These are phyloP conservation scores for Aleiodes testaceus DNA, from an alignment of 2,888 invertebrate genomes.

Conservation along the genomic window DNA sequence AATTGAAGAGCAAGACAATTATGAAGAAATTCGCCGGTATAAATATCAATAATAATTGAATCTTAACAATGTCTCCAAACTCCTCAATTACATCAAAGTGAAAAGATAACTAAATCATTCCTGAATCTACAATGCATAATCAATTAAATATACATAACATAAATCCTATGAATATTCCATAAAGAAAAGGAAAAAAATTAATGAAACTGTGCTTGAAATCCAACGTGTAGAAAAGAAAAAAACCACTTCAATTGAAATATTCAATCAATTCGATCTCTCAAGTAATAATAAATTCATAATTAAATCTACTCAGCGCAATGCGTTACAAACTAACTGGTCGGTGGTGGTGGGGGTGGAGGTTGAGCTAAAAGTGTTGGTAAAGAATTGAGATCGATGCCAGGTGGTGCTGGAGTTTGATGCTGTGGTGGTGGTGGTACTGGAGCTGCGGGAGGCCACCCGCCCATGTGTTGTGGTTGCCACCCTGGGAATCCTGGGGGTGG, in stretches of 20 bases:
- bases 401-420: conserved; percentile 70
- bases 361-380: conserved; percentile 77
- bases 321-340: conserved; percentile 66
- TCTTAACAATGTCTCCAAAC: too few species aligned
- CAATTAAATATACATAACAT: too few species aligned
- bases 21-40: neutral
- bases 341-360: conserved; percentile 82
- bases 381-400: conserved; percentile 76
- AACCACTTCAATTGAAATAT: too few species aligned
- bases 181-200: too few species aligned
- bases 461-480: conserved; percentile 66
- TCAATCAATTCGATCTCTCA: too few species aligned
- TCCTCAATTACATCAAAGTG: too few species aligned
- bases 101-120: neutral
- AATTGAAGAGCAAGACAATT: neutral
- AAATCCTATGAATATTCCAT: too few species aligned
- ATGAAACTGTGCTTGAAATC: too few species aligned
- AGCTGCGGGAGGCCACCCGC: conserved; percentile 68
- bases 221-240: too few species aligned
- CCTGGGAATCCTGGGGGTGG: conserved; percentile 67
- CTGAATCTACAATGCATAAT: conserved; percentile 11
- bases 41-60: too few species aligned
- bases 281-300: too few species aligned
- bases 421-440: conserved; percentile 76
- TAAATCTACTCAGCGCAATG: too few species aligned